These are phyloP conservation scores for Eucera pruinosa DNA, from an alignment of 2,888 invertebrate species.

Conservation along the genomic window DNA sequence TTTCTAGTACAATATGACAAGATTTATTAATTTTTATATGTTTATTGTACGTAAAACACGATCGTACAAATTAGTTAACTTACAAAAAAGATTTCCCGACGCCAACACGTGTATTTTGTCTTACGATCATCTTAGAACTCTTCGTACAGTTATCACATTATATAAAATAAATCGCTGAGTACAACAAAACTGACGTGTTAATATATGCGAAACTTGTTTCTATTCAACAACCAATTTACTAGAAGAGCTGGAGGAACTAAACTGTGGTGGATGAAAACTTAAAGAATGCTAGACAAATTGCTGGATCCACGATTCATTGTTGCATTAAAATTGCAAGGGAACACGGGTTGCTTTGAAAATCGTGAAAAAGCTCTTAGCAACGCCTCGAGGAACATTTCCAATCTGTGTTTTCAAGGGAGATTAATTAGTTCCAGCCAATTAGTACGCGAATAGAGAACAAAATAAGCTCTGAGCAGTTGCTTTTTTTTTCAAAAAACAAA, in stretches of 20 bases:
- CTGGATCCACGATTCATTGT: constrained; percentile 22
- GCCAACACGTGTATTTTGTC: no score
- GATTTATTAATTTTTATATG: no score
- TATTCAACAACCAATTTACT: neutral
- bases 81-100: no score
- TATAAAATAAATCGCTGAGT: no score
- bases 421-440: constrained; percentile 21
- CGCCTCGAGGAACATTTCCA: neutral
- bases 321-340: constrained; percentile 23
- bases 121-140: no score
- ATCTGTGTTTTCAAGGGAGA: constrained; percentile 16
- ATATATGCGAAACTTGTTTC: no score
- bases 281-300: constrained; percentile 1
- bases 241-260: neutral
- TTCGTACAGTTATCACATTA: no score
- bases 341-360: neutral
- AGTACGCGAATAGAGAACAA: neutral
- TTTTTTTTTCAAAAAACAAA: neutral
- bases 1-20: no score
- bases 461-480: neutral
- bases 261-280: neutral
- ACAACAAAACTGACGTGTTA: no score
- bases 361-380: constrained; percentile 8
- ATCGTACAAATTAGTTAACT: no score
- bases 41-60: no score